Percentiles rank a stretch among this genome's conserved stretches.
Conservation (phyloP, 2,888 invertebrate genomes). For the Cataglyphis cursor region DNA sequence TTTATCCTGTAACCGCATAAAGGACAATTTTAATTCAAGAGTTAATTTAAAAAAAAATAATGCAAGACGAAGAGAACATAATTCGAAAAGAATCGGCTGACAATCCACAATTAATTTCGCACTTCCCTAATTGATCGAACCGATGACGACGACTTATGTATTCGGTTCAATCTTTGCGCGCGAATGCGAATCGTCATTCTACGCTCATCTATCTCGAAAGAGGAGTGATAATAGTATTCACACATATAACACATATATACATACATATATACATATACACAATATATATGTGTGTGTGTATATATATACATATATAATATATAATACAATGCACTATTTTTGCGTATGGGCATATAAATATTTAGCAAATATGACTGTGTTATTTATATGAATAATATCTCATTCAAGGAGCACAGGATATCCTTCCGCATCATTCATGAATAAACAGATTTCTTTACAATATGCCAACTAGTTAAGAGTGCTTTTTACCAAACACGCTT, state of each 20-base stretch:
- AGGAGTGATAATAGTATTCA: slow-evolving; percentile 49
- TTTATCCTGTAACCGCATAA: slow-evolving; percentile 22
- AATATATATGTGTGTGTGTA: background rate
- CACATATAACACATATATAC: slow-evolving; percentile 27
- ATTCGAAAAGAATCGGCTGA: slow-evolving; percentile 44
- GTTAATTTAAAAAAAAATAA: background rate
- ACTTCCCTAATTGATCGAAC: slow-evolving; percentile 42
- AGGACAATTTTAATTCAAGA: slow-evolving; percentile 12
- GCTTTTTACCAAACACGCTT: slow-evolving; percentile 9
- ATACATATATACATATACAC: background rate
- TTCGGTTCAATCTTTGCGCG: slow-evolving; percentile 39
- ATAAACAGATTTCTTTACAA: slow-evolving; percentile 45
- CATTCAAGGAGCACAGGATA: slow-evolving; percentile 25
- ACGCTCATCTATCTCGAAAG: slow-evolving; percentile 44
- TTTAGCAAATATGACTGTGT: slow-evolving; percentile 39
- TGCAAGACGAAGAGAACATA: slow-evolving; percentile 45
- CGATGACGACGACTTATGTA: slow-evolving; percentile 10
- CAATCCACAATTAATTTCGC: slow-evolving; percentile 52
- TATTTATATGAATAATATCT: slow-evolving; percentile 54
- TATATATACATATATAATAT: background rate
- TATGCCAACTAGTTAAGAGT: background rate
- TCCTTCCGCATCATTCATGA: slow-evolving; percentile 44
- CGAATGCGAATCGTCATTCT: slow-evolving; percentile 49
- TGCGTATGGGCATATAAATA: slow-evolving; percentile 48
- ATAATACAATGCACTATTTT: slow-evolving; percentile 47